Percentiles rank a stretch among this genome's conserved stretches.
These are phyloP conservation scores for Coendou prehensilis DNA, from an alignment of 2,797 vertebrate species.

Conservation along the genomic window DNA sequence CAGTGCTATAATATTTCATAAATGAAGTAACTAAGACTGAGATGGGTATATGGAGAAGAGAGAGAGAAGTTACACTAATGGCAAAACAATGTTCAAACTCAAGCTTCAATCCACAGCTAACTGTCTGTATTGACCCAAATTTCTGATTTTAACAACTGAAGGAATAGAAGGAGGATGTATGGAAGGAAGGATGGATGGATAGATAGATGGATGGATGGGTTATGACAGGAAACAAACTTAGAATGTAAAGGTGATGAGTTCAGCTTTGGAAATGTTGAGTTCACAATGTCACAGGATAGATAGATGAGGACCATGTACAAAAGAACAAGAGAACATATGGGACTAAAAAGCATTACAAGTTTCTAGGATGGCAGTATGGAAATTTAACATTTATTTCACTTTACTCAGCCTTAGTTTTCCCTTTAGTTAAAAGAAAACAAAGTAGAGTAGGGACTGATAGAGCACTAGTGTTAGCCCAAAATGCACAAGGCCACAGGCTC, in stretches of 20 bases:
- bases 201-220: neutral
- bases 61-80: neutral
- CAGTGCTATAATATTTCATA: neutral
- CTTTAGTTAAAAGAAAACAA: neutral
- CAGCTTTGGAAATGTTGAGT: neutral
- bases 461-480: neutral
- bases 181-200: no score
- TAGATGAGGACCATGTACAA: neutral
- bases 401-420: neutral
- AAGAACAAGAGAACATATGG: neutral
- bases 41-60: neutral
- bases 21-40: conserved; percentile 15
- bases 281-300: neutral
- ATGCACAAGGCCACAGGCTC: neutral
- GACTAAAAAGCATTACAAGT: neutral
- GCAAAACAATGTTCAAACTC: neutral
- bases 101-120: neutral
- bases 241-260: neutral
- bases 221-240: neutral
- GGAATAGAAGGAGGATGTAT: neutral
- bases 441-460: neutral
- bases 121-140: neutral
- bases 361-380: neutral
- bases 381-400: neutral
- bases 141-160: neutral